Evolutionary conservation across 2,113 vertebrate genomes (phyloP).

Genomic region (Rousettus leschenaultii): DNA sequence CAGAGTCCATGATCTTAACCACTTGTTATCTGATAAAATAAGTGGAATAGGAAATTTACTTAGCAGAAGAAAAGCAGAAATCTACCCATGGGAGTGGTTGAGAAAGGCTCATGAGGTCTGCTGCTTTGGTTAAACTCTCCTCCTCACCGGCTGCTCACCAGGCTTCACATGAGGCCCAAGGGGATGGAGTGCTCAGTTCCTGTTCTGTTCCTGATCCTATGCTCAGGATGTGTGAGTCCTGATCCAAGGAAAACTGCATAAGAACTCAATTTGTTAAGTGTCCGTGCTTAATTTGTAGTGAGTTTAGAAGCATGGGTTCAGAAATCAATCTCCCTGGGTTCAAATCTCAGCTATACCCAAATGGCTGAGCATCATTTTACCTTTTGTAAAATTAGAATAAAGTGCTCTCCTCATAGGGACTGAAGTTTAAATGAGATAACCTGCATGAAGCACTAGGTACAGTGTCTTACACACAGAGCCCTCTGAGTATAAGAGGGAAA

Average conservation of each 20-base stretch:
- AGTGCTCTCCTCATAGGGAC: neutral
- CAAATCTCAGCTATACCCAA: neutral
- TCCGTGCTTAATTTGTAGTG: neutral
- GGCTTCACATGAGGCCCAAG: neutral
- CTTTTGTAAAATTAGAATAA: neutral
- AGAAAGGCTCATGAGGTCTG: neutral
- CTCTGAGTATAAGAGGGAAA: neutral
- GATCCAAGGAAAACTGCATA: neutral
- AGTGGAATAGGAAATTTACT: neutral
- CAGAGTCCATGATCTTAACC: neutral
- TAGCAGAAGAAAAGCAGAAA: neutral
- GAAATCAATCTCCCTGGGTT: neutral
- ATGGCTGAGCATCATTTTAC: neutral
- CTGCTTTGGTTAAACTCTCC: neutral
- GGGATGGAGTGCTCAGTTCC: neutral
- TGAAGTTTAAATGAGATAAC: neutral
- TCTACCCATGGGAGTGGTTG: rapidly evolving
- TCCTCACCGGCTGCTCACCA: neutral
- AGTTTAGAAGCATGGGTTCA: neutral
- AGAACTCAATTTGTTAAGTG: neutral
- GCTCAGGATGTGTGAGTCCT: neutral
- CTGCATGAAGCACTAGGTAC: neutral
- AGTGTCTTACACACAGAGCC: neutral
- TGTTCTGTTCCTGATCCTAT: neutral
- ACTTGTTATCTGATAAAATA: neutral